Conservation (phyloP, 2,888 invertebrate species). For the Eudasyphora cyanicolor region DNA sequence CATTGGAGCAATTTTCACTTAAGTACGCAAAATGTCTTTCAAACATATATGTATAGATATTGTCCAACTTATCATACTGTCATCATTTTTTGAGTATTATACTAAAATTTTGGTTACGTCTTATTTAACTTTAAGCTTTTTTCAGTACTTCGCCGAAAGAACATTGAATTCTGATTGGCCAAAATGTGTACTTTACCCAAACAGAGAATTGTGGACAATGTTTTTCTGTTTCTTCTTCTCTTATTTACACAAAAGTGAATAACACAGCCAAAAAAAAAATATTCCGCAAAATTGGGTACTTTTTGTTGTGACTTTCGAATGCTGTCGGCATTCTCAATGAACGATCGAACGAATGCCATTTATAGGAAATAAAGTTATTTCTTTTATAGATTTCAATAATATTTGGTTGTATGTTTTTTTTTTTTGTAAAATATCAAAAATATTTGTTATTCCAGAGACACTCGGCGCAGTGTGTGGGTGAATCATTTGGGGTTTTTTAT, state of each 20-base stretch:
- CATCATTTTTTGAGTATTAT: too few relatives aligned
- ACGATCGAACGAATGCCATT: neutral
- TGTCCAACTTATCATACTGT: too few relatives aligned
- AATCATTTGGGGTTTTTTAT: slow-evolving; percentile 47
- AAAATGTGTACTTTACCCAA: neutral
- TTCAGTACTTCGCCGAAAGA: neutral
- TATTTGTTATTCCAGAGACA: slow-evolving; percentile 42
- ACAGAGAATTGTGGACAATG: neutral
- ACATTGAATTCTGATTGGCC: slow-evolving; percentile 30
- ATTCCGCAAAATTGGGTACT: neutral
- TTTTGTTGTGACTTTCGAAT: neutral
- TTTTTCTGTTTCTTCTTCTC: neutral
- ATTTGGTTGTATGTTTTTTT: neutral
- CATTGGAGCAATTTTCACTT: too few relatives aligned
- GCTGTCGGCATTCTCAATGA: slow-evolving; percentile 17
- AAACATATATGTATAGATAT: too few relatives aligned
- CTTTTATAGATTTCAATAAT: neutral
- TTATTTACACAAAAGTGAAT: neutral
- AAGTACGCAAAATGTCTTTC: too few relatives aligned
- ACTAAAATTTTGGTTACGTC: slow-evolving; percentile 12
- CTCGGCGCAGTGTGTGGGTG: slow-evolving; percentile 9
- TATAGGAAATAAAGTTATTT: neutral
- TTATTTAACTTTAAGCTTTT: neutral
- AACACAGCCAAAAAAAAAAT: slow-evolving; percentile 12
- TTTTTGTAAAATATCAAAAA: neutral